Percentiles rank a stretch among this genome's conserved stretches.
phyloP scores from a whole-genome alignment of 1,140 invertebrate genomes.

The Ceratoteleas bidentatus region DNA sequence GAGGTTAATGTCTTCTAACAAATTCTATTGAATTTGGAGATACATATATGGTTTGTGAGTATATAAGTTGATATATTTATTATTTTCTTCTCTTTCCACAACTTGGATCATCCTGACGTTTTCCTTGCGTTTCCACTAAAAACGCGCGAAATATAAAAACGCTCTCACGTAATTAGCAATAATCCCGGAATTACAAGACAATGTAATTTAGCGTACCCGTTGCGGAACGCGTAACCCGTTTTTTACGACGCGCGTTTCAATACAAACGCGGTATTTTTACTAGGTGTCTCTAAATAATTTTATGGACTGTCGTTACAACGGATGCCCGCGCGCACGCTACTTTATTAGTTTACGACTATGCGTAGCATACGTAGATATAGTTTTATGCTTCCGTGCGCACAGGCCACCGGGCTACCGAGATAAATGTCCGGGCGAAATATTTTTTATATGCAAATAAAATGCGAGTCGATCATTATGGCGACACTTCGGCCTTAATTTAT shows the following conservation, averaged over 20 bases:
- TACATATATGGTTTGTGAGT: no score
- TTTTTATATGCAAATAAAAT: constrained; percentile 25
- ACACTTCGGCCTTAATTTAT: constrained; percentile 7
- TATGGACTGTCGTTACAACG: constrained; percentile 53
- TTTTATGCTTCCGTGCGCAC: constrained; percentile 43
- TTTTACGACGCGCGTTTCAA: constrained; percentile 51
- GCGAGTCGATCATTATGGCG: constrained; percentile 3
- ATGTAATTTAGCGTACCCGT: constrained; percentile 23
- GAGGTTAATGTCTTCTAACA: no score
- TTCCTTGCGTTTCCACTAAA: neutral
- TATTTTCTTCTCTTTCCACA: neutral
- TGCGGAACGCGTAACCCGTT: constrained; percentile 24
- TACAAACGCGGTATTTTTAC: constrained; percentile 45
- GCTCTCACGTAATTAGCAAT: constrained; percentile 24
- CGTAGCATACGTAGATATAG: constrained; percentile 44
- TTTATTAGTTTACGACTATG: constrained; percentile 62
- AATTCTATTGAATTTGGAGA: no score
- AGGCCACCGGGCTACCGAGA: constrained; percentile 35
- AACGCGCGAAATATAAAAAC: constrained; percentile 8
- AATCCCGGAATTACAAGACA: constrained; percentile 28
- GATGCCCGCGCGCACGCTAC: constrained; percentile 38
- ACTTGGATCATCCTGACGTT: neutral
- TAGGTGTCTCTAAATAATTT: constrained; percentile 62
- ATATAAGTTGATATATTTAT: neutral
- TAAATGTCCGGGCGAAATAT: constrained; percentile 33